phyloP scores from a whole-genome alignment of 2,113 vertebrate species.

The Isichthys henryi region DNA sequence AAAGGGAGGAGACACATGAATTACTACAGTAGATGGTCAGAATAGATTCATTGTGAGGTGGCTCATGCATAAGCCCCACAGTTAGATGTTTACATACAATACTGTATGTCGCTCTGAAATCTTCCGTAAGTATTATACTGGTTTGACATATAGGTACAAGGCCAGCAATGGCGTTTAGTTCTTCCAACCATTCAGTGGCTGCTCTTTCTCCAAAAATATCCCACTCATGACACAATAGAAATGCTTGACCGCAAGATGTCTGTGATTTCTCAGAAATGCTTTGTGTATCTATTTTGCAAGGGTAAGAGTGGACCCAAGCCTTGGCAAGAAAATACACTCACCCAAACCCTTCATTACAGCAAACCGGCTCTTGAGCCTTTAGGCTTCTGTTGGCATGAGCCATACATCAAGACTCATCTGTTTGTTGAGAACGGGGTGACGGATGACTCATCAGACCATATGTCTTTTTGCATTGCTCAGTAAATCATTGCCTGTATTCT shows the following conservation, averaged over 20 bases:
- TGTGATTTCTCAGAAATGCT: background rate
- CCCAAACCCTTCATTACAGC: background rate
- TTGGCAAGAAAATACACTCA: background rate
- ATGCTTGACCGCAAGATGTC: background rate
- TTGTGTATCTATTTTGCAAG: background rate
- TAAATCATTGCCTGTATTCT: background rate
- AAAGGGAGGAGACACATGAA: background rate
- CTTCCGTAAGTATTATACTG: background rate
- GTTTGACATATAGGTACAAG: background rate
- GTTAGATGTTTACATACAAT: background rate
- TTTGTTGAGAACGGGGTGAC: background rate
- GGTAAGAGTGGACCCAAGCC: background rate
- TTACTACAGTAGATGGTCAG: background rate
- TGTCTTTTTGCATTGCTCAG: background rate
- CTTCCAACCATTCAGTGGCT: background rate
- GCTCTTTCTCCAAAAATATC: background rate
- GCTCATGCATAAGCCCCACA: background rate
- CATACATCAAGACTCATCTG: background rate
- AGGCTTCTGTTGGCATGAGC: background rate
- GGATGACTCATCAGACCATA: background rate
- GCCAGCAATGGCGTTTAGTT: background rate
- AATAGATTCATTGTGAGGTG: background rate
- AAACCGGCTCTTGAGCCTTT: background rate
- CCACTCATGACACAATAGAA: background rate
- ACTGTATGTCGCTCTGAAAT: background rate